Evolutionary conservation across 2,797 vertebrate species (phyloP).

Genomic region (Acipenser oxyrinchus): DNA sequence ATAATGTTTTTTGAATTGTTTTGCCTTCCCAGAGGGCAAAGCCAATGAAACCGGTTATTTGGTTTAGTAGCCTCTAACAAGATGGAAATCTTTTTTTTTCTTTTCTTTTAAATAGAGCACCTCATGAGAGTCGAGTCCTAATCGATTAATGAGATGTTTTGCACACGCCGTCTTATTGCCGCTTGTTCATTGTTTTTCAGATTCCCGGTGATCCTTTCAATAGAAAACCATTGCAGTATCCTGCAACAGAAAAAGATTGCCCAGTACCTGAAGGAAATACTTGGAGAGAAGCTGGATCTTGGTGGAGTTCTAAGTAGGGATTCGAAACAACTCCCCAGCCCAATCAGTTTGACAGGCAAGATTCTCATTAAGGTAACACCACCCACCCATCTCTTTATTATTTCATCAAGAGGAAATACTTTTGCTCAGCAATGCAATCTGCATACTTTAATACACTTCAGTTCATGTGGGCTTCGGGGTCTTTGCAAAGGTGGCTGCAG

Average conservation of each 20-base stretch:
- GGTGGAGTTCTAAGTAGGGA: conserved; percentile 63
- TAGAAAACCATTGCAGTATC: conserved; percentile 94
- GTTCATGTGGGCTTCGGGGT: neutral
- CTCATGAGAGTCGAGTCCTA: no score
- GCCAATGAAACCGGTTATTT: no score
- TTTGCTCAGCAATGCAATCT: neutral
- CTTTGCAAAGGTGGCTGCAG: neutral
- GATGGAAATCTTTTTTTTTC: no score
- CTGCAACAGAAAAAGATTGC: conserved; percentile 96
- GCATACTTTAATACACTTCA: conserved; percentile 1
- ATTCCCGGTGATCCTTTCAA: conserved; percentile 87
- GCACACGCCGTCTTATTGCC: no score
- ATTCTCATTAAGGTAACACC: conserved; percentile 85
- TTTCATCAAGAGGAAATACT: neutral
- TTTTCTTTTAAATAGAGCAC: no score
- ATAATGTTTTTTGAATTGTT: no score
- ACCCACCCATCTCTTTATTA: neutral
- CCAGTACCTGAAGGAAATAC: conserved; percentile 83
- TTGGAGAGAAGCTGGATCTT: conserved; percentile 83
- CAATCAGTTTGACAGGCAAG: conserved; percentile 82
- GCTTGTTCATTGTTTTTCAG: conserved; percentile 42
- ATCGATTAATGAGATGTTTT: no score
- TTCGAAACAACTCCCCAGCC: conserved; percentile 79
- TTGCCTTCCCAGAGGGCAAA: no score
- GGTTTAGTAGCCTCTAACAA: no score